phyloP scores from a whole-genome alignment of 2,113 vertebrate species.

The Zosterops lateralis region DNA sequence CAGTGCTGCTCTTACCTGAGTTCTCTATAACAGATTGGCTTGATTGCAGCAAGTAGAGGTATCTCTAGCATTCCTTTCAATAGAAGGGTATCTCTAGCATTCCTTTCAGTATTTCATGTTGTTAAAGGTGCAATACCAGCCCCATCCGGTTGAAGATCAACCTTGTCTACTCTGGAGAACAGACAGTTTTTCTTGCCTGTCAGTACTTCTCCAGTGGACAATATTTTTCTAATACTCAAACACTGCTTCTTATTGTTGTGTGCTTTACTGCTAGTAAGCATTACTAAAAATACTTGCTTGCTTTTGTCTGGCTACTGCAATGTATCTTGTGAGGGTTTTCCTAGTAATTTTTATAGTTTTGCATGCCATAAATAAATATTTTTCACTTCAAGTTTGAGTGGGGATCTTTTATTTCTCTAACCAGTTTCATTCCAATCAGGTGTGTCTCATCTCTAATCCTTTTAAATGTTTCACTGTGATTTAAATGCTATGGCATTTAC shows the following conservation, averaged over 20 bases:
- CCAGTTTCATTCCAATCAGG: conserved; percentile 50
- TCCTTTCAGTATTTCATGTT: background rate
- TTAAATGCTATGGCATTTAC: background rate
- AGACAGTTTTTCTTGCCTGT: conserved; percentile 43
- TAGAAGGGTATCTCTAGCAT: background rate
- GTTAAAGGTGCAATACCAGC: background rate
- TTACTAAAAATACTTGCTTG: conserved; percentile 60
- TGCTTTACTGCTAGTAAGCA: conserved; percentile 49
- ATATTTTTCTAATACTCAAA: conserved; percentile 20
- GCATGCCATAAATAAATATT: conserved; percentile 68
- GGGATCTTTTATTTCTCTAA: conserved; percentile 62
- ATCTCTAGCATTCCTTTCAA: background rate
- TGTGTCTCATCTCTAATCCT: conserved; percentile 40
- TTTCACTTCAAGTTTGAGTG: conserved; percentile 63
- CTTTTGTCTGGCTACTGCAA: conserved; percentile 53
- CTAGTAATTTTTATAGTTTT: conserved; percentile 58
- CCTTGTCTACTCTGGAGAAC: conserved; percentile 54
- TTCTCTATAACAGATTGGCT: background rate
- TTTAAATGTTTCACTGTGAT: conserved; percentile 4
- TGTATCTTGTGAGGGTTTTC: conserved; percentile 59
- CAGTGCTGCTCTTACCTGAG: background rate
- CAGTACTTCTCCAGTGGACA: conserved; percentile 33
- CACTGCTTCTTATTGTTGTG: conserved; percentile 30
- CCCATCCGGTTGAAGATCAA: conserved; percentile 54
- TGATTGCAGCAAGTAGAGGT: background rate